Conservation (phyloP, 2,888 invertebrate genomes). For the Euzetes globulus region DNA sequence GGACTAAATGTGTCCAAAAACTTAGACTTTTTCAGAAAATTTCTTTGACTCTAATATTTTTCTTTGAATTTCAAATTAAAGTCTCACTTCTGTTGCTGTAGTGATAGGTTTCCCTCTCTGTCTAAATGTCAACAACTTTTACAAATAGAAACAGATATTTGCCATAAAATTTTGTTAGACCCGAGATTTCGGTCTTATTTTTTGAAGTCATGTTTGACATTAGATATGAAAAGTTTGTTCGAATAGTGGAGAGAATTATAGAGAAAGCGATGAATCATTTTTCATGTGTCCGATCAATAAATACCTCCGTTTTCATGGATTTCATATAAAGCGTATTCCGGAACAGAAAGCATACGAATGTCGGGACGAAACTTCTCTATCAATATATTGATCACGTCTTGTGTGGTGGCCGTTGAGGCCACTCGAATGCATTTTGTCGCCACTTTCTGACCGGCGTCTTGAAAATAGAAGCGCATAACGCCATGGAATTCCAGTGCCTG, state of each 20-base stretch:
- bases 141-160: conserved; percentile 6
- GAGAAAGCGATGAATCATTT: conserved; percentile 6
- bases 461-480: conserved; percentile 99
- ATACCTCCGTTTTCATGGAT: conserved; percentile 64
- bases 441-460: conserved; percentile 96
- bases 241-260: neutral
- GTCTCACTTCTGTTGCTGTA: neutral
- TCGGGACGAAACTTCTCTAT: conserved; percentile 99
- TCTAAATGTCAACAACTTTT: neutral
- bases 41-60: neutral
- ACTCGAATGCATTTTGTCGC: conserved; percentile 98
- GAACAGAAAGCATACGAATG: conserved; percentile 79
- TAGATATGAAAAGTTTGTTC: conserved; percentile 24
- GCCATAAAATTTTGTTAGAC: neutral
- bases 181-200: neutral
- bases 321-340: conserved; percentile 62
- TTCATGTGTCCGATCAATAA: conserved; percentile 29
- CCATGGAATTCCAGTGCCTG: conserved; percentile 67
- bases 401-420: conserved; percentile 89
- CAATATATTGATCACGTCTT: conserved; percentile 91
- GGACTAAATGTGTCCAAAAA: neutral
- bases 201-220: neutral
- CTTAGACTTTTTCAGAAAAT: neutral
- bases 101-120: neutral
- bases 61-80: neutral